These are phyloP conservation scores for Proctacanthus coquilletti DNA, from an alignment of 1,140 invertebrate species.

Conservation along the genomic window DNA sequence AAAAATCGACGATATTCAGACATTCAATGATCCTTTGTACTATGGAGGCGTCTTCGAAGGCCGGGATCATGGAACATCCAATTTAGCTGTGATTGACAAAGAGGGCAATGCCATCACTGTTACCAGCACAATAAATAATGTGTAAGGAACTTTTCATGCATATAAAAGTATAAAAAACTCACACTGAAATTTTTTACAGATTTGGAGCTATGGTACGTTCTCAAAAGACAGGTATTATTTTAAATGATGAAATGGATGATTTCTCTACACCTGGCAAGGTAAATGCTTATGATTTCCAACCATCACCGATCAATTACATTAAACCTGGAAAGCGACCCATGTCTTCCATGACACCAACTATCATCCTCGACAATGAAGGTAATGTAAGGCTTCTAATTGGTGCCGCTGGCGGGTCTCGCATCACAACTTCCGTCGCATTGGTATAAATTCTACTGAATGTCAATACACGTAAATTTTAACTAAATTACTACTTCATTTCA, in stretches of 20 bases:
- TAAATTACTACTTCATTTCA: slow-evolving; percentile 20
- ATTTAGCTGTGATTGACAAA: slow-evolving; percentile 63
- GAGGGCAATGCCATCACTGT: slow-evolving; percentile 78
- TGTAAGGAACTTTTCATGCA: slow-evolving; percentile 43
- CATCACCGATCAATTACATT: slow-evolving; percentile 70
- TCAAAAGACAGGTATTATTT: slow-evolving; percentile 66
- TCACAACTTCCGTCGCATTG: slow-evolving; percentile 63
- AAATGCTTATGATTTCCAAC: slow-evolving; percentile 61
- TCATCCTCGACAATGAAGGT: slow-evolving; percentile 53
- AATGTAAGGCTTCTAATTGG: slow-evolving; percentile 57
- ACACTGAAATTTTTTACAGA: slow-evolving; percentile 31
- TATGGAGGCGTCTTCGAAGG: slow-evolving; percentile 48
- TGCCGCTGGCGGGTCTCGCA: slow-evolving; percentile 77
- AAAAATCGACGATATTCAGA: slow-evolving; percentile 46
- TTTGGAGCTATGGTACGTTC: slow-evolving; percentile 60
- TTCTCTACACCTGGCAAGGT: slow-evolving; percentile 68
- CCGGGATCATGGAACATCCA: slow-evolving; percentile 70
- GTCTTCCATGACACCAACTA: slow-evolving; percentile 78
- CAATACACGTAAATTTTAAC: neutral
- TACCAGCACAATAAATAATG: slow-evolving; percentile 77
- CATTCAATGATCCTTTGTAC: slow-evolving; percentile 43
- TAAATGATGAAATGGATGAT: slow-evolving; percentile 94
- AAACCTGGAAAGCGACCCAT: slow-evolving; percentile 63
- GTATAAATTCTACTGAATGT: no score
- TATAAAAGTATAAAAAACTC: neutral